Base-by-base conservation (phyloP, 2,888 invertebrate genomes). In the Andrena flavipes region DNA sequence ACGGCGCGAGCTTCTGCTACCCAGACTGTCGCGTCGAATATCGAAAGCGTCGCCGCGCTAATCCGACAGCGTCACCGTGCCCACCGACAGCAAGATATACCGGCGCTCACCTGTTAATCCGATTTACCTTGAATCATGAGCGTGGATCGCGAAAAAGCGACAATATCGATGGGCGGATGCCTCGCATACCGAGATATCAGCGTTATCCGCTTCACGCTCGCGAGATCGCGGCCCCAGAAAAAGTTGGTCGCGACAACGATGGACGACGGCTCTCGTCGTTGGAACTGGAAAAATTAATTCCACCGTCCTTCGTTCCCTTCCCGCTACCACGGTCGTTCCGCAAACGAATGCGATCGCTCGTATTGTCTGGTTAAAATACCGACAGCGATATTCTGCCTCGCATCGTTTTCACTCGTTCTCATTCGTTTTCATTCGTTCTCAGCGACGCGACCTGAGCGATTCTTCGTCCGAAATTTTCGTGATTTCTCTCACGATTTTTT, bases 281-380 rank as follows among this genome's bases (percentile, higher is more conserved):
- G 76, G 72, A 69, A 63, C 65, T 63, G 62, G 60, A 76, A 67
- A 78, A 86, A 86, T 87, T 87, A 84, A 86, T 86, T 87, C 82
- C 20, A 65, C 59, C 64, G 26, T 48, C 60, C 70, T 68, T 54
- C 35, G 33, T 49, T 10, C 10, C 69, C 51, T 42, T 16, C 59
- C 33, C 69, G 42, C 74, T 5, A 6, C 29, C 8, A 23, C 70
- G 62, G 70, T 73, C 73, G 73, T 84, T 85, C 56, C 72, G 77
- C 56, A 77, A 84, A 84, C 80, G 75, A 72, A 84, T 42, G 69
- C 63, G 80, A 69, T 76, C 84, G 68, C 29, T 72, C 84, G 80
- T 84, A 81, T 74, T 69, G 63, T 76, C 73, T 42, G 56, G 63
- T 48, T 81, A 71, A 84, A 84, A 86, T 86, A 87, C 64, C 70